These are phyloP conservation scores for Eulemur mongoz DNA, from an alignment of 2,797 vertebrate genomes.

Conservation along the genomic window DNA sequence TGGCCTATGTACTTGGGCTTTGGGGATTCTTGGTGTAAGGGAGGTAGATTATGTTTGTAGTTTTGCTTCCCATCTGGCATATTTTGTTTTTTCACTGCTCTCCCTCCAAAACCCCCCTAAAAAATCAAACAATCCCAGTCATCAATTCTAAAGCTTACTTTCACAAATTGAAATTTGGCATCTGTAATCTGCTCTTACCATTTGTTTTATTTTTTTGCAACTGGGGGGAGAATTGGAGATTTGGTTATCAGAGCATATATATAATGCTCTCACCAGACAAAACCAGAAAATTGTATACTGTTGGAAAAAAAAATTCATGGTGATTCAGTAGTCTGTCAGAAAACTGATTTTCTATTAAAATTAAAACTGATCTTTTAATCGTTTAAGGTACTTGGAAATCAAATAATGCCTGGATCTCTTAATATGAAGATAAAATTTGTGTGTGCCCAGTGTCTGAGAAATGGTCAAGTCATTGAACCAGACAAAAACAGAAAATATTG, in stretches of 20 bases:
- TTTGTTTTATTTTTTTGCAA: neutral
- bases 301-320: neutral
- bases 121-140: neutral
- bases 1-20: neutral
- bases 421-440: constrained; percentile 98
- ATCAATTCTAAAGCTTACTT: neutral
- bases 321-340: neutral
- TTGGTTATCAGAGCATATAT: neutral
- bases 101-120: accelerated
- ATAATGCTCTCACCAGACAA: constrained; percentile 92
- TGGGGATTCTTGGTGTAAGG: neutral
- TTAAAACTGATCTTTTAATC: constrained; percentile 45
- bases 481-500: constrained; percentile 99
- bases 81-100: neutral
- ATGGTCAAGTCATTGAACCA: constrained; percentile 96
- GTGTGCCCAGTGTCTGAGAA: constrained; percentile 96
- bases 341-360: constrained; percentile 42
- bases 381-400: constrained; percentile 85
- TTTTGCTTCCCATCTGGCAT: neutral
- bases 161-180: neutral
- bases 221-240: neutral
- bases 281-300: constrained; percentile 87
- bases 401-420: constrained; percentile 90
- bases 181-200: neutral
- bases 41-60: neutral